phyloP scores from a whole-genome alignment of 53 echinoderm and acorn worm genomes.

The Paelopatides confundens region DNA sequence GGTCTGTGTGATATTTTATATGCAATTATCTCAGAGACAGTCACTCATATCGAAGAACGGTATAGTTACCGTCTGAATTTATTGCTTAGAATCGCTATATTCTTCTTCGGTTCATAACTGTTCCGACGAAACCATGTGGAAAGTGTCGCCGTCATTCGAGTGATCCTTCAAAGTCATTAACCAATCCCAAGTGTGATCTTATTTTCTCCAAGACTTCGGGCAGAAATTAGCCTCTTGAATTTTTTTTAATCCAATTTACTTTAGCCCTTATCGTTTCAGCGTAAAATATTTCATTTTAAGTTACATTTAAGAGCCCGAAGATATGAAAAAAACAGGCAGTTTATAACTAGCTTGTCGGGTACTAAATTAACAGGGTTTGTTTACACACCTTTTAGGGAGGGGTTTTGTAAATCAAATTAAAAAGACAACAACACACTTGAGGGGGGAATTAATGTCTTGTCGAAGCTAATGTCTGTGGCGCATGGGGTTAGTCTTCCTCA shows the following conservation, averaged over 20 bases:
- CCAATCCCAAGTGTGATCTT: slow-evolving; percentile 45
- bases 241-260: slow-evolving; percentile 44
- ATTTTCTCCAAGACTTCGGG: slow-evolving; percentile 41
- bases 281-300: slow-evolving; percentile 50
- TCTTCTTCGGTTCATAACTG: slow-evolving; percentile 23
- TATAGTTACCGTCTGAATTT: neutral
- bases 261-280: slow-evolving; percentile 46
- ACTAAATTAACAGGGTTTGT: slow-evolving; percentile 45
- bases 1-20: neutral
- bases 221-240: slow-evolving; percentile 46
- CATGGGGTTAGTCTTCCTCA: slow-evolving; percentile 26
- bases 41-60: neutral
- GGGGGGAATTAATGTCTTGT: slow-evolving; percentile 49
- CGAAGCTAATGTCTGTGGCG: slow-evolving; percentile 34
- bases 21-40: neutral
- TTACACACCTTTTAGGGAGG: slow-evolving; percentile 54
- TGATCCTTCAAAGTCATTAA: slow-evolving; percentile 43
- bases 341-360: slow-evolving; percentile 51
- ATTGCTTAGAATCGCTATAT: neutral
- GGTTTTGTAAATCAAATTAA: slow-evolving; percentile 51
- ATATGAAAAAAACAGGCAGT: slow-evolving; percentile 51
- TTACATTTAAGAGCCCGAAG: slow-evolving; percentile 49
- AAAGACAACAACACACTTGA: slow-evolving; percentile 41
- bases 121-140: slow-evolving; percentile 40
- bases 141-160: slow-evolving; percentile 29